Conservation (phyloP, 2,888 invertebrate genomes). For the Willowsia nigromaculata region DNA sequence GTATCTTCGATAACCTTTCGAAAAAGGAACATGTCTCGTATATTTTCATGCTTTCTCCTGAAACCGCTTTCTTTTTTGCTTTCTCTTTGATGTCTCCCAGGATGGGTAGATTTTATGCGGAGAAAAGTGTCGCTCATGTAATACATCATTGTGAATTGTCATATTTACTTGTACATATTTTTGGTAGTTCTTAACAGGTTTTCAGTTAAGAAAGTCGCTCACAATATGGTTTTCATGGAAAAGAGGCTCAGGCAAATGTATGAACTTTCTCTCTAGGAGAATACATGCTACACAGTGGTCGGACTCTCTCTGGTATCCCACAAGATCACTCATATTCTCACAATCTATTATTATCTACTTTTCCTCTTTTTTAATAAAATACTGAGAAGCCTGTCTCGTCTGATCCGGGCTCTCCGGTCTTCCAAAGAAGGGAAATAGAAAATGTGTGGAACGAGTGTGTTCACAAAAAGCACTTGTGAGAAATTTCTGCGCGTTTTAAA, state of each 20-base stretch:
- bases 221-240: not conserved
- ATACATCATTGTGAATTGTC: too few species aligned
- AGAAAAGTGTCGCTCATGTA: too few species aligned
- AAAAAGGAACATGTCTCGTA: not conserved
- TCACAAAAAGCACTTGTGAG: too few species aligned
- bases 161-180: not conserved
- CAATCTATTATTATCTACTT: too few species aligned
- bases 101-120: not conserved
- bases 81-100: not conserved
- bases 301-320: too few species aligned
- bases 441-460: too few species aligned
- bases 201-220: slow-evolving; percentile 26
- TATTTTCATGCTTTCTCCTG: not conserved
- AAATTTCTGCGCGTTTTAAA: too few species aligned
- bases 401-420: not conserved
- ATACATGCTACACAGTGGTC: not conserved
- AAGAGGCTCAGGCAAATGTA: not conserved
- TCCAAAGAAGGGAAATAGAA: too few species aligned
- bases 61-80: not conserved
- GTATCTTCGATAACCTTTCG: not conserved
- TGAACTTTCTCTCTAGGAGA: too few species aligned
- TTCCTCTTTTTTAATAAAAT: not conserved
- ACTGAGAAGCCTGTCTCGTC: not conserved
- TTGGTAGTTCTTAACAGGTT: slow-evolving; percentile 37
- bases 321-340: too few species aligned